Conservation (phyloP, 2,797 vertebrate species). For the Capromys pilorides region DNA sequence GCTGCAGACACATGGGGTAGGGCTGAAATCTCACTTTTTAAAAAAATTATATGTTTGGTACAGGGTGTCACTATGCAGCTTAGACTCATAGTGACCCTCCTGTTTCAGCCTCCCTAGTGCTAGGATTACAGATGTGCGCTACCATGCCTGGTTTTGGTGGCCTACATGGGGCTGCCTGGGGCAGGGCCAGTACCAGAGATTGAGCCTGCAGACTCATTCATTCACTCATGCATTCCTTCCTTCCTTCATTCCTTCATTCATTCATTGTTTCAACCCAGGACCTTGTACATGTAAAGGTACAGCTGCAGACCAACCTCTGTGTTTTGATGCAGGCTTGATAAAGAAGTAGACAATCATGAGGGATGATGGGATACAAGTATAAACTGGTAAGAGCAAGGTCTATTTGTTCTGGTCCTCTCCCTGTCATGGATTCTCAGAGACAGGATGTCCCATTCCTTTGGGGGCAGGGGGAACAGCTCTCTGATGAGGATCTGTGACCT, state of each 20-base stretch:
- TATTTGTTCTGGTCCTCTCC: not conserved
- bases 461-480: not conserved
- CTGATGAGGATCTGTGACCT: not conserved
- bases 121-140: too few species aligned
- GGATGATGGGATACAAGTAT: not conserved
- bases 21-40: not conserved
- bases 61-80: too few species aligned
- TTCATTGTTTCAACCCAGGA: not conserved
- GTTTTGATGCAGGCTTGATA: not conserved
- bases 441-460: not conserved
- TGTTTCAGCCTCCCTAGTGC: too few species aligned
- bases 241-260: too few species aligned
- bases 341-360: not conserved
- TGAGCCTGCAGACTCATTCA: too few species aligned
- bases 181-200: too few species aligned
- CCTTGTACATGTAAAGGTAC: not conserved
- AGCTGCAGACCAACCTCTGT: not conserved
- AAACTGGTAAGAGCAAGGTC: not conserved
- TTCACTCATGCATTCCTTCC: too few species aligned
- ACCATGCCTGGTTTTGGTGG: too few species aligned
- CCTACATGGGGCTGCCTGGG: too few species aligned
- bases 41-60: too few species aligned
- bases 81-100: too few species aligned
- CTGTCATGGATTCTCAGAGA: not conserved
- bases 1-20: not conserved